These are phyloP conservation scores for Poecilus cupreus DNA, from an alignment of 2,888 invertebrate genomes.

Conservation along the genomic window DNA sequence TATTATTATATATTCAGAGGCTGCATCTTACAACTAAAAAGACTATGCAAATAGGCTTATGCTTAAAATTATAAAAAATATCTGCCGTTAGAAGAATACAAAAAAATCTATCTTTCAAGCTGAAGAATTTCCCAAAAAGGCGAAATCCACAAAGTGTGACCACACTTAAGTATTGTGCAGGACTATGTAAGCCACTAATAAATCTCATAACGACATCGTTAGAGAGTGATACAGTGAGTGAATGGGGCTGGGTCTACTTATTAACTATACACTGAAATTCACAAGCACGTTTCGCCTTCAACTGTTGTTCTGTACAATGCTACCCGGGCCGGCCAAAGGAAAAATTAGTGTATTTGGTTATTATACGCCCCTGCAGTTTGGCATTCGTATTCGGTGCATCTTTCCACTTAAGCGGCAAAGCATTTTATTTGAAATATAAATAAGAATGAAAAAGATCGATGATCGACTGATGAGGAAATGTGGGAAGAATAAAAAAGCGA, in stretches of 20 bases:
- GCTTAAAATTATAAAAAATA: too few species aligned
- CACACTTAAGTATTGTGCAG: conserved; percentile 19
- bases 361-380: conserved; percentile 56
- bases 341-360: conserved; percentile 56
- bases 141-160: conserved; percentile 36
- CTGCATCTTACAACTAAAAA: too few species aligned
- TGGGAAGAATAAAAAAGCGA: too few species aligned
- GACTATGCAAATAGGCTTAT: too few species aligned
- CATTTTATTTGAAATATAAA: neutral
- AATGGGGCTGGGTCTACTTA: conserved; percentile 35
- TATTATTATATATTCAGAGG: too few species aligned
- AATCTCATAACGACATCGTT: conserved; percentile 58
- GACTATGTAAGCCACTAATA: conserved; percentile 54
- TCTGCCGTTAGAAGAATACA: neutral
- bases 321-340: neutral
- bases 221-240: conserved; percentile 52
- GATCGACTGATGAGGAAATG: too few species aligned
- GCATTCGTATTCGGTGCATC: neutral
- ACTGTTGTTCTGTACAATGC: conserved; percentile 33
- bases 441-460: too few species aligned
- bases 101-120: neutral
- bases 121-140: conserved; percentile 19
- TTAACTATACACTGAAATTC: conserved; percentile 56
- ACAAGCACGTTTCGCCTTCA: conserved; percentile 57
- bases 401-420: conserved; percentile 26